Base-by-base conservation (phyloP, 2,797 vertebrate species). In the Columba guinea region DNA sequence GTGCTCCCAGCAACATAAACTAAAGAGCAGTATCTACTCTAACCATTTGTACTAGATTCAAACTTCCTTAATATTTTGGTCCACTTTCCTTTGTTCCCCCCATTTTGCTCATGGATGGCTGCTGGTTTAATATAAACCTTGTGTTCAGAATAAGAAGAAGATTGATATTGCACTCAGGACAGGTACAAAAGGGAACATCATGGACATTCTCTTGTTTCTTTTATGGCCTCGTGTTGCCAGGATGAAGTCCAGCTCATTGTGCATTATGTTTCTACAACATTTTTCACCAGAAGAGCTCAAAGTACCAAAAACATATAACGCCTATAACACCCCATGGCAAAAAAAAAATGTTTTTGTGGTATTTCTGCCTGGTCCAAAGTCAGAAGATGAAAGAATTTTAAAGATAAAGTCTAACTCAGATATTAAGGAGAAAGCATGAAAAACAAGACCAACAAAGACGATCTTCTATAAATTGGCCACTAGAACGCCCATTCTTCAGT, bases 311-410 rank as follows among this genome's bases (percentile, higher is more conserved):
- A 89, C 81, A 84, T 84, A 63, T 37, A 87, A 85, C 65, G 4
- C 10, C 1, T 32, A 10, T 30, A 56, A 80, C 20, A 77, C 3
- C 1, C 3, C 2, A 9, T 28, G 16, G 17, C 2, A 13, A 28
- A 55, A 56, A 35, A 2, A 6, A 44, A 53, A 75, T 6, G 8
- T 3, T 1, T 80, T 62, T 63, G 22, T 55, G 17, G 8, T 73
- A 82, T 89, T 84, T 90, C 53, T 92, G 4, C 18, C 28, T 41
- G 14, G 7, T 48, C 20, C 13, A 65, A 86, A 90, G 58, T 62
- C 65, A 77, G 56, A 64, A 90, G 78, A 73, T 23, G 34, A 74
- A 77, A 78, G 13, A 65, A 69, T 17, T 84, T 60, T 81, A 56
- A 85, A 68, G 24, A 71, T 28, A 76, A 87, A 82, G 20, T 58